A percentile compares a stretch with the other conserved stretches of the same genome.
These are phyloP conservation scores for Cinclus cinclus DNA, from an alignment of 2,113 vertebrate species.

Conservation along the genomic window DNA sequence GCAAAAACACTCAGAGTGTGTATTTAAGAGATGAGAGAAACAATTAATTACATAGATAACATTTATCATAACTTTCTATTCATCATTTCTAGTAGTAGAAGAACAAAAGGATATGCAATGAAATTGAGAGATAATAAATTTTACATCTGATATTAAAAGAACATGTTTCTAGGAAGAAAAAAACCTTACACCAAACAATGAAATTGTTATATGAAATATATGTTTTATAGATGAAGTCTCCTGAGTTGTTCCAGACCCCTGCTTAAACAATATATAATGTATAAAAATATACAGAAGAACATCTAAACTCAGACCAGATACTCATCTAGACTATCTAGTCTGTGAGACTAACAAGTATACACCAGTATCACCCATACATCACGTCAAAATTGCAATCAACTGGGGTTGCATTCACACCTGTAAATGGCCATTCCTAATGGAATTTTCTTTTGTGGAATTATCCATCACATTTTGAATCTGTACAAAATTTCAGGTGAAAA, in stretches of 20 bases:
- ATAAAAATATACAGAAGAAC: neutral
- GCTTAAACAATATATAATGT: neutral
- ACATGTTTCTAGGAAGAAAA: neutral
- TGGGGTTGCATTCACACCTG: neutral
- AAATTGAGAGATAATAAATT: conserved; percentile 26
- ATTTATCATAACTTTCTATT: neutral
- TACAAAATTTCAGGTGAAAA: neutral
- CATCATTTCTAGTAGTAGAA: neutral
- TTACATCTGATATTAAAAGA: conserved; percentile 39
- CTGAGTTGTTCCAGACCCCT: neutral
- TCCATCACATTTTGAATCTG: neutral
- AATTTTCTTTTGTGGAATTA: neutral
- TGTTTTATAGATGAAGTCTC: neutral
- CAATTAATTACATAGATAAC: conserved; percentile 34
- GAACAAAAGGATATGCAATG: conserved; percentile 20
- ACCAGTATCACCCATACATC: neutral
- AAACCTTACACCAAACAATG: rapidly evolving
- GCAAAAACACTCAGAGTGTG: neutral
- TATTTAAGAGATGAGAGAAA: conserved; percentile 43
- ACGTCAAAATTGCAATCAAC: neutral
- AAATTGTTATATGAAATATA: neutral
- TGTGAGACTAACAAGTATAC: neutral
- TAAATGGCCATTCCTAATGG: neutral
- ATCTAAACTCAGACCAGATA: neutral
- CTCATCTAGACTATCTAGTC: neutral